Evolutionary conservation across 2,797 vertebrate genomes (phyloP).

Genomic region (Crypturellus tataupa): DNA sequence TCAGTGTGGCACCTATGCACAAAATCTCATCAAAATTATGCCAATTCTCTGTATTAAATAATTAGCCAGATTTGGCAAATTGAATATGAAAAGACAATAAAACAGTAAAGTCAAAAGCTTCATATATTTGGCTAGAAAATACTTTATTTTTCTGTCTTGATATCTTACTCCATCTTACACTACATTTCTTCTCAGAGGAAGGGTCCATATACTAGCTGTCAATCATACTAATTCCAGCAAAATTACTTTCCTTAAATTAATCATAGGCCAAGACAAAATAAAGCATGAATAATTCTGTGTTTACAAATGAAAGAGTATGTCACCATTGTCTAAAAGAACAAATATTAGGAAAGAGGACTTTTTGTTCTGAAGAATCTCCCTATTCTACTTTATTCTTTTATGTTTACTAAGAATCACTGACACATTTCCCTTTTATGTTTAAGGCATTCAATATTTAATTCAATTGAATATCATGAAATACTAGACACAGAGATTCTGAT

Average conservation of each 20-base stretch:
- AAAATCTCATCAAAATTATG: not conserved
- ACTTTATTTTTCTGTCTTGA: not conserved
- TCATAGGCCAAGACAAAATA: conserved; percentile 35
- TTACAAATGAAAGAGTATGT: conserved; percentile 47
- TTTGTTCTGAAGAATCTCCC: not conserved
- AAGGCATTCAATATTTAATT: not conserved
- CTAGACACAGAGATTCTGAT: not conserved
- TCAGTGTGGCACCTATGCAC: not conserved
- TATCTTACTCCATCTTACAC: not conserved
- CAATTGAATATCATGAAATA: not conserved
- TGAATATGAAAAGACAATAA: not conserved
- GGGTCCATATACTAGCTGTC: not conserved
- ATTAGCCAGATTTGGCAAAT: not conserved
- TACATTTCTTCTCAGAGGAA: not conserved
- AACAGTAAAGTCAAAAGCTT: not conserved
- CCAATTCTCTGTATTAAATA: not conserved
- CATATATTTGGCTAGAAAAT: not conserved
- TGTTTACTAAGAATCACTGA: not conserved
- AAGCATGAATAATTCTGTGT: not conserved
- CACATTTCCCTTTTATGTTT: not conserved
- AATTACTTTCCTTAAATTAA: conserved; percentile 60
- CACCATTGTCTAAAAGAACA: not conserved
- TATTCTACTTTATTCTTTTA: not conserved
- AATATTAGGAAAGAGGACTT: not conserved
- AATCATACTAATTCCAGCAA: conserved; percentile 59